These are phyloP conservation scores for Plestiodon gilberti DNA, from an alignment of 2,113 vertebrate species.

Conservation along the genomic window DNA sequence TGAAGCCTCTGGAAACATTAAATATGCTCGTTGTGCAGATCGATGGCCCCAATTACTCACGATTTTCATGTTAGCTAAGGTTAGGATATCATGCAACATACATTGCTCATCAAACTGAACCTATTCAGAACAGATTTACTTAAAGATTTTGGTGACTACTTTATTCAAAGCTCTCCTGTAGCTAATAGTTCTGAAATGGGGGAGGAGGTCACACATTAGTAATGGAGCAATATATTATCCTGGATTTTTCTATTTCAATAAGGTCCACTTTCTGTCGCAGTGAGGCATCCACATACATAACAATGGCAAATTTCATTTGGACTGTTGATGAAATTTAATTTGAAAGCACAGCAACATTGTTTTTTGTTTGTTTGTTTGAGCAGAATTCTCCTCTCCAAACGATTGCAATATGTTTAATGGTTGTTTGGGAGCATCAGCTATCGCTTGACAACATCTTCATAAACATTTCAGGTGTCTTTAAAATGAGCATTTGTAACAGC, in stretches of 20 bases:
- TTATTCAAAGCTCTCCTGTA: not conserved
- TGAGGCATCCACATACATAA: not conserved
- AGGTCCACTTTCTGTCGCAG: not conserved
- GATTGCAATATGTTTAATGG: not conserved
- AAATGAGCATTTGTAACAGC: not conserved
- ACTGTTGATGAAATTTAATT: not conserved
- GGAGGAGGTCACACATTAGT: not conserved
- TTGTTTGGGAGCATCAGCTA: not conserved
- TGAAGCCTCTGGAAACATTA: conserved; percentile 6
- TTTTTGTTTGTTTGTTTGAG: not conserved
- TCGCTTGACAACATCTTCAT: not conserved
- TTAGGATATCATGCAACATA: not conserved
- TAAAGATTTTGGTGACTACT: not conserved
- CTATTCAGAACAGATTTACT: not conserved
- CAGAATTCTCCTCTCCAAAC: not conserved
- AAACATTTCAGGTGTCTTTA: not conserved
- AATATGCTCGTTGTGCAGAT: conserved; percentile 12
- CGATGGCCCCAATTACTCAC: not conserved
- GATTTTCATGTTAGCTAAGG: not conserved
- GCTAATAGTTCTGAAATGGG: not conserved
- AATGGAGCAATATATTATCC: not conserved
- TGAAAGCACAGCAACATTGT: not conserved
- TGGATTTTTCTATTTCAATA: not conserved
- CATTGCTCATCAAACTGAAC: not conserved
- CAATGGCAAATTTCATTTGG: not conserved